Evolutionary conservation across 2,888 invertebrate species (phyloP).

Genomic region (Polyommatus icarus): DNA sequence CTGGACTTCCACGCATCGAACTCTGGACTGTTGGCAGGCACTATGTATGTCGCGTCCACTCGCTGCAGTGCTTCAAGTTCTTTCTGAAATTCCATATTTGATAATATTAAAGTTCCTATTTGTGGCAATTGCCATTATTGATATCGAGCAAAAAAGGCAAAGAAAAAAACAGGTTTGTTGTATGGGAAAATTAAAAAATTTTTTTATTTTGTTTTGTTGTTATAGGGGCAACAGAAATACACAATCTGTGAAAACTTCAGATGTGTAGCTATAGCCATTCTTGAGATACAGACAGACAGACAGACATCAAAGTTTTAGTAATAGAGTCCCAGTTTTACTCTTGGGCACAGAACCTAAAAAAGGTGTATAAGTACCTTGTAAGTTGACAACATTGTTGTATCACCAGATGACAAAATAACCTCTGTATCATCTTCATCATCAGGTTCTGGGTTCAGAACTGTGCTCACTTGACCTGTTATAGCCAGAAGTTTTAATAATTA

Average conservation of each 20-base stretch:
- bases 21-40: slow-evolving; percentile 81
- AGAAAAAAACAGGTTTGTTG: no score
- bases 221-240: no score
- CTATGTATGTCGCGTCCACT: slow-evolving; percentile 86
- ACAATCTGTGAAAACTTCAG: no score
- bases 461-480: slow-evolving; percentile 85
- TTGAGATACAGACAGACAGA: no score
- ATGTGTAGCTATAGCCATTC: no score
- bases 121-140: neutral
- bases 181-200: no score
- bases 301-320: no score
- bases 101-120: neutral
- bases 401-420: slow-evolving; percentile 84
- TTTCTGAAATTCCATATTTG: slow-evolving; percentile 68
- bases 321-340: no score
- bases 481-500: neutral
- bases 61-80: slow-evolving; percentile 86
- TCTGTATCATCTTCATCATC: slow-evolving; percentile 87
- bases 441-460: slow-evolving; percentile 84
- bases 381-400: slow-evolving; percentile 83
- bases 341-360: no score
- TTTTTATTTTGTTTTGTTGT: no score
- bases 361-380: slow-evolving; percentile 60
- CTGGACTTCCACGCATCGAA: slow-evolving; percentile 70
- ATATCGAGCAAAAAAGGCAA: no score